phyloP scores from a whole-genome alignment of 2,888 invertebrate genomes.

The Sicus ferrugineus region DNA sequence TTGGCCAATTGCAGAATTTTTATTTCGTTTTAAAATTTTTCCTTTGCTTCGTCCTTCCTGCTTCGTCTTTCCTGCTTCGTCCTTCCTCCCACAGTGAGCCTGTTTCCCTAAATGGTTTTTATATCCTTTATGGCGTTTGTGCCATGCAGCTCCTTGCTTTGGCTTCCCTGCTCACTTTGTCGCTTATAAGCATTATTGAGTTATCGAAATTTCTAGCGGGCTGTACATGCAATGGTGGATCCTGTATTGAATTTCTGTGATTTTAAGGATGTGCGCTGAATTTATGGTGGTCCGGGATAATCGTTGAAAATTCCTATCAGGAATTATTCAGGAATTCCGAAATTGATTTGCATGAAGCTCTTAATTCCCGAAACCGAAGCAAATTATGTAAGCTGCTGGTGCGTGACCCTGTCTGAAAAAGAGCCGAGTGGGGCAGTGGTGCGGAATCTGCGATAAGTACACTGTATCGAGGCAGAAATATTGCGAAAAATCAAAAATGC shows the following conservation, averaged over 20 bases:
- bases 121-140: not conserved
- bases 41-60: not conserved
- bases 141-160: not conserved
- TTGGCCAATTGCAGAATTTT: conserved; percentile 32
- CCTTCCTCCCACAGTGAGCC: not conserved
- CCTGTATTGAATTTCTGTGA: not conserved
- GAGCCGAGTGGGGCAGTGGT: too few species aligned
- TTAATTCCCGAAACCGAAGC: not conserved
- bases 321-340: too few species aligned
- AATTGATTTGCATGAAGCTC: not conserved
- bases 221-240: not conserved
- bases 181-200: not conserved
- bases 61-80: not conserved
- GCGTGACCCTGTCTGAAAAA: too few species aligned
- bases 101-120: not conserved
- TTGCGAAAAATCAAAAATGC: too few species aligned
- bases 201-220: not conserved
- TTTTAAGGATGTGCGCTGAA: not conserved
- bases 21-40: conserved; percentile 19
- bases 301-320: not conserved
- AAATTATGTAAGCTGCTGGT: not conserved
- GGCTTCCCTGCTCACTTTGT: not conserved
- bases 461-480: too few species aligned
- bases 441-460: too few species aligned
- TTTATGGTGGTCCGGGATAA: not conserved